Base-by-base conservation (phyloP, 2,888 invertebrate genomes). In the Leptopilina syphax region DNA sequence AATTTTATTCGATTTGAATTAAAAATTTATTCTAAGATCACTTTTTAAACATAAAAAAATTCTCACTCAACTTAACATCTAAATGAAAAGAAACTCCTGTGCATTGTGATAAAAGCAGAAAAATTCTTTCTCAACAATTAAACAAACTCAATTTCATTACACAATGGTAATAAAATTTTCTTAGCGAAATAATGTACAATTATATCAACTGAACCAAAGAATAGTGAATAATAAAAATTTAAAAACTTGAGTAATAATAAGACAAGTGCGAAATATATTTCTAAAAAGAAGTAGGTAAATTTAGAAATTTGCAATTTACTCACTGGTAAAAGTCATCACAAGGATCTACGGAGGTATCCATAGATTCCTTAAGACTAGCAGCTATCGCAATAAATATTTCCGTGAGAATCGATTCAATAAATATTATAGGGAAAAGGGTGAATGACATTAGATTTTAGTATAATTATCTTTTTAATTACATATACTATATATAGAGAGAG, bases 291-390 rank as follows among this genome's bases (percentile, higher is more conserved):
- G 8, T 8, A 44, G 8, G 8, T 73, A 1, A 70, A 70, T 70
- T 13, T 54, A 13, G 1, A 54, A 34, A 73, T 73, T 34, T 34
- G 8, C 34, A 73, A 50, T 44, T 57, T 44, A 81, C 89, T 91
- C 85, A 97, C 93, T 95, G 93, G 91, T 97, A 96, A 92, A 97
- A 97, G 92, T 97, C 95, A 66, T 96, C 94, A 88, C 97, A 97
- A 76, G 97, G 97, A 90, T 97, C 94, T 76, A 94, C 94, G 47
- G 93, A 93, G 77, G 91, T 91, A 90, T 97, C 95, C 95, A 97
- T 96, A 12, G 96, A 95, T 67, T 95, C 93, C 24, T 95, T 94
- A 57, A 97, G 93, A 91, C 95, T 96, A 27, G 96, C 94, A 9
- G 97, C 96, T 83, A 95, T 54, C 3, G 78, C 84, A 66, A 83